Conservation (phyloP, 2,113 vertebrate species). For the Lamprologus sp. region DNA sequence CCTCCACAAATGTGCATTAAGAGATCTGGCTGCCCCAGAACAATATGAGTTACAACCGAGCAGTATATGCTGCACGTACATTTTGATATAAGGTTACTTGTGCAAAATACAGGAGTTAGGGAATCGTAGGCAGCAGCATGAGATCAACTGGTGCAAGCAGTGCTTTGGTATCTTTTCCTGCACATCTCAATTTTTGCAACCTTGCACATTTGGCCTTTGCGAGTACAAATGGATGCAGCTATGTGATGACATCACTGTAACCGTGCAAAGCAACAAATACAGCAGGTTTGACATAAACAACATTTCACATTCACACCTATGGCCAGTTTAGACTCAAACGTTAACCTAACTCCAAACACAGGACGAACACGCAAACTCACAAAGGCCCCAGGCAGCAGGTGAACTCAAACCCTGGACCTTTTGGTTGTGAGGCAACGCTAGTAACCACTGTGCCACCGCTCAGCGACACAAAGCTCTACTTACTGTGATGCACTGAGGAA, state of each 20-base stretch:
- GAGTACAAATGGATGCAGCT: neutral
- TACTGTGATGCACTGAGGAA: neutral
- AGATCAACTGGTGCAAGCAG: neutral
- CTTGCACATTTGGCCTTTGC: neutral
- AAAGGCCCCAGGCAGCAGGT: neutral
- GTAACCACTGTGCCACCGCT: neutral
- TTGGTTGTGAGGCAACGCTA: neutral
- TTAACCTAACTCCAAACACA: neutral
- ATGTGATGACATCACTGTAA: neutral
- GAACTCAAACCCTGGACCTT: neutral
- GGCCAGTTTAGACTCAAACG: neutral
- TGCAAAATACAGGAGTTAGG: neutral
- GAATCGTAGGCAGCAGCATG: neutral
- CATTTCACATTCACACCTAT: neutral
- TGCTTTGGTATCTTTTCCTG: neutral
- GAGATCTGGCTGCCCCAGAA: neutral
- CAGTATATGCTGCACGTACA: neutral
- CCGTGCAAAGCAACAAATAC: neutral
- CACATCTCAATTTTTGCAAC: neutral
- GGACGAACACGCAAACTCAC: neutral
- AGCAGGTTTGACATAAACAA: neutral
- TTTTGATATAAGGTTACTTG: neutral
- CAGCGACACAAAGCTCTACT: neutral
- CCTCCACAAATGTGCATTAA: neutral
- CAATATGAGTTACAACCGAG: neutral